Evolutionary conservation across 2,888 invertebrate species (phyloP).

Genomic region (Sphinx pinastri): DNA sequence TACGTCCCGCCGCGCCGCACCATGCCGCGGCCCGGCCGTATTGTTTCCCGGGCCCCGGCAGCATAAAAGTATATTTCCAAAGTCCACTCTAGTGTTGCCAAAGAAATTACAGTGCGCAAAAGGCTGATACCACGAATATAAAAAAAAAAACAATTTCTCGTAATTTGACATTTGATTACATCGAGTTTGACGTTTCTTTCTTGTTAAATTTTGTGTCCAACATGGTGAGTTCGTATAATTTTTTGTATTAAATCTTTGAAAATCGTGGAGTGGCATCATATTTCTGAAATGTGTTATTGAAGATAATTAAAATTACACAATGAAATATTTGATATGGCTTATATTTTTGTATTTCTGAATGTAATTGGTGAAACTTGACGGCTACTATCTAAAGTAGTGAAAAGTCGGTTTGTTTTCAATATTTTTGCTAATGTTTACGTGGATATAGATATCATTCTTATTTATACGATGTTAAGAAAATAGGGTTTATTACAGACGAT

Average conservation of each 20-base stretch:
- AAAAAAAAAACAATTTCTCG: slow-evolving; percentile 2
- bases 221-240: slow-evolving; percentile 72
- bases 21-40: too few relatives aligned
- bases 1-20: too few relatives aligned
- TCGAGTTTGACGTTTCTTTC: slow-evolving; percentile 58
- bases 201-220: slow-evolving; percentile 68
- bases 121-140: not conserved
- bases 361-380: slow-evolving; percentile 6
- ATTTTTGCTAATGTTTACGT: not conserved
- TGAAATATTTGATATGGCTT: not conserved
- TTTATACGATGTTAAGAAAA: not conserved
- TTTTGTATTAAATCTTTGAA: slow-evolving; percentile 53
- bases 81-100: not conserved
- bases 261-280: slow-evolving; percentile 50
- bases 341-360: slow-evolving; percentile 3
- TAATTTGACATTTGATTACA: slow-evolving; percentile 9
- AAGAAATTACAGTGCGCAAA: not conserved
- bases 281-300: slow-evolving; percentile 25
- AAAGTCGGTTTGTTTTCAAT: not conserved
- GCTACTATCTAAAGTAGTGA: not conserved
- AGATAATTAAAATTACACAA: not conserved
- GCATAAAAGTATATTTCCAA: too few relatives aligned
- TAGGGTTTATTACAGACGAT: not conserved
- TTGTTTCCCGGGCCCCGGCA: too few relatives aligned
- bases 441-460: not conserved